phyloP scores from a whole-genome alignment of 2,888 invertebrate species.

The Perdita meconis region DNA sequence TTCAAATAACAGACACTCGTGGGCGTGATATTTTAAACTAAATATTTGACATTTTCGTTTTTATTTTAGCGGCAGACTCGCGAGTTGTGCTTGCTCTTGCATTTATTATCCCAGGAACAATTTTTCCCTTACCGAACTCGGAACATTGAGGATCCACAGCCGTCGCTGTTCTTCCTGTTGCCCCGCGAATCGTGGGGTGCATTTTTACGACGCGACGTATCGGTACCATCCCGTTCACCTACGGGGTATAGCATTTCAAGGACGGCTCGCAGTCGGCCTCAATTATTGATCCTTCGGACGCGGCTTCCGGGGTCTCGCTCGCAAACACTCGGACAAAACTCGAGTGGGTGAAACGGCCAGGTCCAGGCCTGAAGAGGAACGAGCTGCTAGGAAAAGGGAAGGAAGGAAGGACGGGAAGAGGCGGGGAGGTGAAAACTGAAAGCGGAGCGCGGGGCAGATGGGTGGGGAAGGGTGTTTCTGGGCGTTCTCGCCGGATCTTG shows the following conservation, averaged over 20 bases:
- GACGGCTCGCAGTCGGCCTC: slow-evolving; percentile 73
- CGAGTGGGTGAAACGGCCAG: slow-evolving; percentile 66
- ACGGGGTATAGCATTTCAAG: slow-evolving; percentile 75
- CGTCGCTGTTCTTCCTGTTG: slow-evolving; percentile 5
- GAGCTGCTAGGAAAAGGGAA: background rate
- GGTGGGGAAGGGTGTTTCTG: slow-evolving; percentile 36
- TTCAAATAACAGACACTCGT: too few relatives aligned
- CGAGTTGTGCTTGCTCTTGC: too few relatives aligned
- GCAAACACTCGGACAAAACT: slow-evolving; percentile 75
- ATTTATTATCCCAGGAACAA: too few relatives aligned
- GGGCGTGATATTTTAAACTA: too few relatives aligned
- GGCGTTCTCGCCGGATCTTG: slow-evolving; percentile 28
- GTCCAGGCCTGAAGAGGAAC: slow-evolving; percentile 35
- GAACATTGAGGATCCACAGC: background rate
- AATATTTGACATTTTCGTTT: too few relatives aligned
- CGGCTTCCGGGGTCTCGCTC: slow-evolving; percentile 71
- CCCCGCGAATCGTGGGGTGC: slow-evolving; percentile 10
- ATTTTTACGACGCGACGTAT: slow-evolving; percentile 21
- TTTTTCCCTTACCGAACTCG: too few relatives aligned
- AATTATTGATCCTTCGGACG: slow-evolving; percentile 79
- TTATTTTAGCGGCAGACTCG: too few relatives aligned
- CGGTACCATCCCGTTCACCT: slow-evolving; percentile 5
- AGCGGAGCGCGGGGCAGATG: slow-evolving; percentile 16
- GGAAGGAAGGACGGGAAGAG: slow-evolving; percentile 10
- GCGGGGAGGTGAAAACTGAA: slow-evolving; percentile 11